Evolutionary conservation across 2,888 invertebrate species (phyloP), one percentile per base, ranked within the genome.

Genomic region (Actias luna): DNA sequence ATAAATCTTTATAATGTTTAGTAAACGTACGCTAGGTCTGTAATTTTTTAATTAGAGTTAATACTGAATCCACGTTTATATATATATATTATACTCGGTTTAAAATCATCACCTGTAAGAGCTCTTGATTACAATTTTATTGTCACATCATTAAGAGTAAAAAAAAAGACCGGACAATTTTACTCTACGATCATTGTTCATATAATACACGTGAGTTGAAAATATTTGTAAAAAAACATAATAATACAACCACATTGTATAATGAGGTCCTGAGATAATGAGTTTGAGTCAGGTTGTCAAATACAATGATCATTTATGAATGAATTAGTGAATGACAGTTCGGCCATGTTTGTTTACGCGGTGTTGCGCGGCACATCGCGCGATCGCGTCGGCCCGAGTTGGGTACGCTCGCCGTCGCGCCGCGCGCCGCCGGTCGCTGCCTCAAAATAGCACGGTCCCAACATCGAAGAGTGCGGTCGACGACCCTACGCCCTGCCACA

Each of bases 251-350:
- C 63, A 68, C 65, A 68, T 67, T 73, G 69, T 70, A 68, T 42
- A 62, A 67, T 68, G 67, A 70, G 65, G 63, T 68, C 67, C 65
- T 70, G 71, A 76, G 75, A 78, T 85, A 85, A 82, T 84, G 76
- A 83, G 80, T 82, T 79, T 76, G 77, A 78, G 75, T 78, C 79
- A 78, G 82, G 86, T 88, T 84, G 86, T 87, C 86, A 87, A 87
- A 83, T 84, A 85, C 84, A 87, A 84, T 86, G 83, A 85, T 88
- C 78, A 78, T 82, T 85, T 86, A 89, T 91, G 92, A 92, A 92
- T 92, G 92, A 90, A 89, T 89, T 88, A 88, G 78, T 90, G 90
- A 92, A 92, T 92, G 92, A 92, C 90, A 91, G 87, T 84, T 87
- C 88, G 76, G 87, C 88, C 90, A 90, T 90, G 85, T 90, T 90